These are phyloP conservation scores for Dreissena polymorpha DNA, from an alignment of 1,140 invertebrate genomes.

Conservation along the genomic window DNA sequence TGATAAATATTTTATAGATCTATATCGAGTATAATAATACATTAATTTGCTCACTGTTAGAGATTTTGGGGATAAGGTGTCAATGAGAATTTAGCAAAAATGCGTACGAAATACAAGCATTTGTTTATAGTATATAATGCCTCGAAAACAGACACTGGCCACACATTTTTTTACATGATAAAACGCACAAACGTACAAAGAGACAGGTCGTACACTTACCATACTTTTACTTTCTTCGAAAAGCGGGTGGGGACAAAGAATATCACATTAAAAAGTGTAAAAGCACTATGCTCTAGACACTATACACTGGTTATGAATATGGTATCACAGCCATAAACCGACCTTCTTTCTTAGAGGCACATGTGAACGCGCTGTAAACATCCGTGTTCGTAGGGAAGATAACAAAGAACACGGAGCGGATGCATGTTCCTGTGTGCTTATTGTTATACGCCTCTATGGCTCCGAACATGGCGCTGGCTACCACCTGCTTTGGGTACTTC, in stretches of 20 bases:
- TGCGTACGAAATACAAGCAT: too few species aligned
- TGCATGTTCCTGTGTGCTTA: background rate
- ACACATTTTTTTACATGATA: background rate
- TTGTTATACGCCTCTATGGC: conserved; percentile 29
- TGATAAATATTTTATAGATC: too few species aligned
- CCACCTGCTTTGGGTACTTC: conserved; percentile 37
- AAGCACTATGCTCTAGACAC: background rate
- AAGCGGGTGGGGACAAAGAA: background rate
- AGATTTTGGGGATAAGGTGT: too few species aligned
- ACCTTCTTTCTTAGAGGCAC: background rate
- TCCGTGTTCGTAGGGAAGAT: conserved; percentile 52
- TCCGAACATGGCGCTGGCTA: conserved; percentile 60
- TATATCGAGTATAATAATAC: too few species aligned
- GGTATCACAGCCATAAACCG: background rate
- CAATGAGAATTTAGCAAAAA: too few species aligned
- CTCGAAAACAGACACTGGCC: too few species aligned
- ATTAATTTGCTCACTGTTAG: too few species aligned
- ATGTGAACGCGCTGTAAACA: conserved; percentile 24
- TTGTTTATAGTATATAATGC: too few species aligned
- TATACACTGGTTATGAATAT: background rate
- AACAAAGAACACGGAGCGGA: conserved; percentile 56
- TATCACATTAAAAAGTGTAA: background rate
- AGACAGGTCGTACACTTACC: background rate
- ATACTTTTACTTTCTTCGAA: background rate
- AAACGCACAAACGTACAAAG: background rate